Conservation (phyloP, 37 sponge, comb jelly and placozoan genomes). For the Amphimedon queenslandica region DNA sequence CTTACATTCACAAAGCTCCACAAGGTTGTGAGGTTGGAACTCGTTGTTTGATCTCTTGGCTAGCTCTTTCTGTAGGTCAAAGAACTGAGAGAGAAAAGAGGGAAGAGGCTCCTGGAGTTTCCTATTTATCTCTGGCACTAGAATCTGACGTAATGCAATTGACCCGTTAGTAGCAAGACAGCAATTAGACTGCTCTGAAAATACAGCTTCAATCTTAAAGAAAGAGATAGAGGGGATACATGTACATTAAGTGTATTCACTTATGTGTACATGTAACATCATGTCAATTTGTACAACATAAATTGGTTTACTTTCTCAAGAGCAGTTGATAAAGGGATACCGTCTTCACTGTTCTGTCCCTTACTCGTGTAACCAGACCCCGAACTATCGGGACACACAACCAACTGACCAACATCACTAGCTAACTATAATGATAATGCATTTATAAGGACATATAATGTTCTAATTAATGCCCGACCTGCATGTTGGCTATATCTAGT, state of each 20-base stretch:
- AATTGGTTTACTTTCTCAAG: too few species aligned
- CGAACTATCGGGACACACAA: too few species aligned
- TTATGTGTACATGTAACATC: too few species aligned
- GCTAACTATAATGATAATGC: too few species aligned
- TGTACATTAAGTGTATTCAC: too few species aligned
- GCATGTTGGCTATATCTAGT: constrained; percentile 30
- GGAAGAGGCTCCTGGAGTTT: constrained; percentile 24
- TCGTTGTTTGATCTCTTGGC: constrained; percentile 16
- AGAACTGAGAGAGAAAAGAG: constrained; percentile 35
- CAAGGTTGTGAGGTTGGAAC: constrained; percentile 8
- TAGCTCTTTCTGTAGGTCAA: constrained; percentile 66
- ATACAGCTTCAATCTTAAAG: background rate
- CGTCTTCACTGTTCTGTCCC: too few species aligned
- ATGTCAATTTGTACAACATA: too few species aligned
- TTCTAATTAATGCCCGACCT: constrained; percentile 61
- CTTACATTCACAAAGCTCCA: constrained; percentile 60
- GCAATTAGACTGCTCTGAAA: background rate
- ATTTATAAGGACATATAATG: too few species aligned
- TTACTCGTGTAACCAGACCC: too few species aligned
- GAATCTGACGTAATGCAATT: constrained; percentile 43
- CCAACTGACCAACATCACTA: too few species aligned
- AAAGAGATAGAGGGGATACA: background rate
- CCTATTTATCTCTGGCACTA: constrained; percentile 47
- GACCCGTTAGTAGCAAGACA: constrained; percentile 40
- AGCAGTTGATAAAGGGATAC: too few species aligned